Evolutionary conservation across 2,113 vertebrate genomes (phyloP).

Genomic region (Anoura caudifer): DNA sequence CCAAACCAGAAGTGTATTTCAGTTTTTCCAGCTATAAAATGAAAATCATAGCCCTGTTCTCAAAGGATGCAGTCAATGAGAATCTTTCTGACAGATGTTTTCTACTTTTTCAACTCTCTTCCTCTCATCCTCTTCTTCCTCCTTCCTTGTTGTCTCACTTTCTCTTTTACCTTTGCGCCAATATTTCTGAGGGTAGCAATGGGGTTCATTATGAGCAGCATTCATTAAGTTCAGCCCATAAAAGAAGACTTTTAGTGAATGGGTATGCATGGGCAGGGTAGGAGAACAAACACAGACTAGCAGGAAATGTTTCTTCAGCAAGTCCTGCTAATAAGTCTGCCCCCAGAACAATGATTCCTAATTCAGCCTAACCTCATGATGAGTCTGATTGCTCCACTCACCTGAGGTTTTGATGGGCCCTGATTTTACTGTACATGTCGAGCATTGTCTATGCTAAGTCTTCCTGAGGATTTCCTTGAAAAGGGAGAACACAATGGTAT

Average conservation of each 20-base stretch:
- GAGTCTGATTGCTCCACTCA: background rate
- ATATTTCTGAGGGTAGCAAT: background rate
- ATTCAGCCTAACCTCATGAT: no score
- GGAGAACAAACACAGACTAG: background rate
- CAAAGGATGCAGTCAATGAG: background rate
- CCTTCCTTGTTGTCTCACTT: background rate
- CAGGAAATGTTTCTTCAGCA: background rate
- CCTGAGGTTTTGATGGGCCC: background rate
- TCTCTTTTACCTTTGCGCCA: background rate
- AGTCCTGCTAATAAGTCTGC: accelerated
- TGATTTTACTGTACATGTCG: background rate
- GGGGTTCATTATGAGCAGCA: background rate
- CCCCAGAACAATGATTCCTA: background rate
- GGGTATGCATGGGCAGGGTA: background rate
- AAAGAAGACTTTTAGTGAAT: background rate
- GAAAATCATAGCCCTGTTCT: background rate
- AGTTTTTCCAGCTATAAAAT: background rate
- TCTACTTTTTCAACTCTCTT: background rate
- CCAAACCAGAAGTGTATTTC: background rate
- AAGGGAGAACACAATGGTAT: background rate
- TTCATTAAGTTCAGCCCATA: background rate
- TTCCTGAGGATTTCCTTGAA: background rate
- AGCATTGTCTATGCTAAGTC: background rate
- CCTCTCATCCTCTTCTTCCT: background rate
- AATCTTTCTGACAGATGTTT: background rate